A percentile compares a stretch with the other conserved stretches of the same genome.
These are phyloP conservation scores for Limnothrissa miodon DNA, from an alignment of 2,113 vertebrate species.

Conservation along the genomic window DNA sequence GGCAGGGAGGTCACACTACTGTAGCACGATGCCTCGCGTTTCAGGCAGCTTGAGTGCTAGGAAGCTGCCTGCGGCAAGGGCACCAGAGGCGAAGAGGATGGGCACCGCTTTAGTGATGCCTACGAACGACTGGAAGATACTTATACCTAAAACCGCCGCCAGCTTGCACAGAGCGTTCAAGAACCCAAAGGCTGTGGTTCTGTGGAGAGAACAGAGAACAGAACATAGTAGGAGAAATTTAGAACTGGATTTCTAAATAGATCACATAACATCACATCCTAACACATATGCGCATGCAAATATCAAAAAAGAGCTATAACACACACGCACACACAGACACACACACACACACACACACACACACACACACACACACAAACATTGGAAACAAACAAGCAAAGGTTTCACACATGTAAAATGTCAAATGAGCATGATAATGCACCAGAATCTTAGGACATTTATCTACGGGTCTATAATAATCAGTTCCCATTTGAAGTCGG, in stretches of 20 bases:
- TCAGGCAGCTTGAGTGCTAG: slow-evolving; percentile 91
- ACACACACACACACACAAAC: neutral
- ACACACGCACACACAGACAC: neutral
- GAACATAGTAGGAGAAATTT: neutral
- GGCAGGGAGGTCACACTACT: slow-evolving; percentile 69
- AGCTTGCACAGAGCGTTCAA: slow-evolving; percentile 92
- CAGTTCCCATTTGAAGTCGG: neutral
- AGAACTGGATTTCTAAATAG: neutral
- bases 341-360: too few species aligned
- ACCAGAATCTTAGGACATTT: neutral
- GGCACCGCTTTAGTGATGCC: slow-evolving; percentile 93
- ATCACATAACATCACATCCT: too few species aligned
- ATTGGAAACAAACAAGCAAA: neutral
- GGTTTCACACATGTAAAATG: neutral
- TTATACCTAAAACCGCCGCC: slow-evolving; percentile 91
- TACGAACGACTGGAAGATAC: slow-evolving; percentile 96
- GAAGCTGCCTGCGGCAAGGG: slow-evolving; percentile 87
- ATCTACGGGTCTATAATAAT: neutral
- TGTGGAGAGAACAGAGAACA: slow-evolving; percentile 51
- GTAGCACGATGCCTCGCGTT: slow-evolving; percentile 90
- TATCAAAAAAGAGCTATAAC: neutral
- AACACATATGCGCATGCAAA: neutral
- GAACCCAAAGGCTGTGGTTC: slow-evolving; percentile 93
- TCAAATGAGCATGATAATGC: neutral
- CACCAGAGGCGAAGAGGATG: slow-evolving; percentile 88